phyloP scores from a whole-genome alignment of 2,113 vertebrate genomes.

The Rynchops niger region DNA sequence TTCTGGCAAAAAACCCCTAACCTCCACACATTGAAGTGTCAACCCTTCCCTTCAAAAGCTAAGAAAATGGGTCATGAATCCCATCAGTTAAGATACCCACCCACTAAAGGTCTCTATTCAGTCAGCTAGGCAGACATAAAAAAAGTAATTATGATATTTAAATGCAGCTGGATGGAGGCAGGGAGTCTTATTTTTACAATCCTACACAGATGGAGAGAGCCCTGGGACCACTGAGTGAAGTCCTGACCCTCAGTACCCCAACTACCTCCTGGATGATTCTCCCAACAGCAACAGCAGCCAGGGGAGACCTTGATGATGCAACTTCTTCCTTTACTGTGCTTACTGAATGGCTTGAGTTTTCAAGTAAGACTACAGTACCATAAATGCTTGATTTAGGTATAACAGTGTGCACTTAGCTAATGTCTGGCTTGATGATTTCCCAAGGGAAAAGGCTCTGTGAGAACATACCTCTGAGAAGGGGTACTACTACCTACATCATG shows the following conservation, averaged over 20 bases:
- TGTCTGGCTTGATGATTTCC: not conserved
- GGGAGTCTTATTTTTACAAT: not conserved
- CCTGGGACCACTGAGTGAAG: not conserved
- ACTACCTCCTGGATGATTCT: not conserved
- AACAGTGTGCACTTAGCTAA: not conserved
- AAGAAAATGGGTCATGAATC: not conserved
- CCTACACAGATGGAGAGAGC: not conserved
- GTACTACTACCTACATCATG: not conserved
- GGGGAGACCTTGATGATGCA: not conserved
- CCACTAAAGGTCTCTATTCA: not conserved
- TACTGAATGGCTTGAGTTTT: not conserved
- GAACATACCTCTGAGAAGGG: not conserved
- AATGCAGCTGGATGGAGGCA: not conserved
- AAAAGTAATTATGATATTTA: not conserved
- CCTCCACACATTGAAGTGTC: not conserved
- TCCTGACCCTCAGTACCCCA: not conserved
- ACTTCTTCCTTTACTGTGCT: not conserved
- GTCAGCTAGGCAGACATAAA: not conserved
- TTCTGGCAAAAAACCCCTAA: not conserved
- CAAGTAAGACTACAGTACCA: not conserved
- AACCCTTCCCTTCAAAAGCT: not conserved
- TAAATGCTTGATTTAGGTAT: not conserved
- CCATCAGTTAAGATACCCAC: not conserved
- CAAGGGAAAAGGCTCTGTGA: not conserved
- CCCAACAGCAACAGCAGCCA: not conserved